Evolutionary conservation across 2,113 vertebrate species (phyloP).

Genomic region (Natator depressus): DNA sequence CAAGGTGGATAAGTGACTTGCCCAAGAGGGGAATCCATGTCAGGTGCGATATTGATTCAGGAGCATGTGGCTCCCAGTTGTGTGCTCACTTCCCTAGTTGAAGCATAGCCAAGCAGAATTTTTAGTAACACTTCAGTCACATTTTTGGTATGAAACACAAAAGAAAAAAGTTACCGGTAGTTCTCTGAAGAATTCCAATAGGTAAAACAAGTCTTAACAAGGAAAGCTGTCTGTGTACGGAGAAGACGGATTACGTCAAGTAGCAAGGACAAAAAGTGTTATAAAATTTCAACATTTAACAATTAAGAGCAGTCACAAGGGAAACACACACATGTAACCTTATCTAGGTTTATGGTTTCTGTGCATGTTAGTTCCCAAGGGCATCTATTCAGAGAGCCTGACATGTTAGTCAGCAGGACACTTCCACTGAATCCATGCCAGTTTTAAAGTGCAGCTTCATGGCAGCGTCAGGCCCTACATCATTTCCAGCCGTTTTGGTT

Average conservation of each 20-base stretch:
- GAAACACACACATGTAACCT: fast-evolving
- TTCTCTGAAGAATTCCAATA: background rate
- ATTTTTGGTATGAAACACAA: background rate
- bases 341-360: background rate
- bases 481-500: background rate
- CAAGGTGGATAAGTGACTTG: background rate
- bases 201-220: background rate
- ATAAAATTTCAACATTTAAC: background rate
- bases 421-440: background rate
- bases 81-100: background rate
- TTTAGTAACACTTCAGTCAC: background rate
- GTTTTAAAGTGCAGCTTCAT: background rate
- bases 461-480: background rate
- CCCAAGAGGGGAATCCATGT: background rate
- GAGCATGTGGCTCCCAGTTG: background rate
- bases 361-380: background rate
- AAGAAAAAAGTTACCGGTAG: background rate
- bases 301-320: background rate
- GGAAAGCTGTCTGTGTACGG: background rate
- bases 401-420: fast-evolving
- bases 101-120: background rate
- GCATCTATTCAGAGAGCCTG: background rate
- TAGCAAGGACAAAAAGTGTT: background rate
- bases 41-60: background rate
- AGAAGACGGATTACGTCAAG: background rate